Evolutionary conservation across 1,140 invertebrate genomes (phyloP), one percentile per base, ranked within the genome.

Genomic region (Papilio xuthus): DNA sequence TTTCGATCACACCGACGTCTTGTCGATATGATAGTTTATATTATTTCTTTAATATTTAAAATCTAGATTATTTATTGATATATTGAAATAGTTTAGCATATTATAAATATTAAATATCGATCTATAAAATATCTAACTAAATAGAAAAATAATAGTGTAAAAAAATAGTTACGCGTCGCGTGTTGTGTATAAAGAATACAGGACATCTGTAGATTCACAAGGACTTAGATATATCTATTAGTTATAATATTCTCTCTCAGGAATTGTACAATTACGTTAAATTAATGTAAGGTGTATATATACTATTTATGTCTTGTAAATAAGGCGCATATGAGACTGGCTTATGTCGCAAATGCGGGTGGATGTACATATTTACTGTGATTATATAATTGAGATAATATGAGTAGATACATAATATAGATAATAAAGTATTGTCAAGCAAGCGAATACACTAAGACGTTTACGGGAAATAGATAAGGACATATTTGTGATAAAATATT

Each of bases 391-490:
- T 63, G 15, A 63, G 23, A 63, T 37, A 37, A 37, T 63, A 63
- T 15, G 26, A 63, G 2, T 15, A 26, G 26, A 12, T 26, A 26
- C 9, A 26, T 60, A 23, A 15, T 26, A 28, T 6, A 2, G 15
- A 63, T 9, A 37, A 37, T 37, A 37, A 47, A 47, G 87, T 93
- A 92, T 92, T 92, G 92, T 93, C 90, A 90, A 88, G 82, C 86
- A 82, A 90, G 83, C 85, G 63, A 85, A 85, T 88, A 88, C 88
- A 85, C 87, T 90, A 88, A 80, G 83, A 88, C 85, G 85, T 81
- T 91, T 91, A 90, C 92, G 92, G 90, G 91, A 91, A 90, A 91
- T 92, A 90, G 90, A 93, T 92, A 90, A 92, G 89, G 89, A 91
- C 85, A 91, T 86, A 90, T 88, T 88, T 89, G 79, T 77, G 89